Base-by-base conservation (phyloP, 2,888 invertebrate species). In the Xestia ashworthii region DNA sequence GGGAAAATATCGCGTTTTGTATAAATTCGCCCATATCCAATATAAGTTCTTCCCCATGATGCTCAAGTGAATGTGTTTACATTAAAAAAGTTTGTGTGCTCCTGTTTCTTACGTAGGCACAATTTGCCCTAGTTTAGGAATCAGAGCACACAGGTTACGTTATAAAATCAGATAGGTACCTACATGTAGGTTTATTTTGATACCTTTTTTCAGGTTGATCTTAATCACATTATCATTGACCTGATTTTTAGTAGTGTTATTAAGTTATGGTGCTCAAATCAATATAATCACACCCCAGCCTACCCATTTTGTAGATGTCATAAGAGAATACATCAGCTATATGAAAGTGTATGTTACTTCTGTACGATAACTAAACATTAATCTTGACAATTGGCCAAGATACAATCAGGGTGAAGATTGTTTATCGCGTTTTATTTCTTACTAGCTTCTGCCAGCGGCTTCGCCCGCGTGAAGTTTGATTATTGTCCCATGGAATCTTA, bases 41-140 rank as follows among this genome's bases (percentile, higher is more conserved):
- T 69, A 69, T 74, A 65, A 65, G 69, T 84, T 71, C 48, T 58
- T 60, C 74, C 66, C 58, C 25, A 65, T 22, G 58, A 60, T 46
- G 32, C 67, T 68, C 46, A 65, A 41, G 41, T 65, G 55, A 84
- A 71, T 74, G 70, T 80, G 85, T 84, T 80, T 84, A 75, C 25
- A 74, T 84, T 85, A 62, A 62, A 84, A 84, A 80, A 85, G 69
- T 81, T 80, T 85, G 65, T 71, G 75, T 84, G 48, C 70, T 68
- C 44, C 55, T 53, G 58, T 48, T 32, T 71, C 71, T 64, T 72
- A 60, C 71, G 50, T 78, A 65, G 64, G 50, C 32, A 58, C 71
- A 78, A 53, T 79, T 81, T 79, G 80, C 72, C 80, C 81, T 69
- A 67, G 80, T 81, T 81, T 60, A 70, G 44, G 53, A 79, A 84